phyloP scores from a whole-genome alignment of 2,113 vertebrate genomes.

The Rhadina sibilatrix region DNA sequence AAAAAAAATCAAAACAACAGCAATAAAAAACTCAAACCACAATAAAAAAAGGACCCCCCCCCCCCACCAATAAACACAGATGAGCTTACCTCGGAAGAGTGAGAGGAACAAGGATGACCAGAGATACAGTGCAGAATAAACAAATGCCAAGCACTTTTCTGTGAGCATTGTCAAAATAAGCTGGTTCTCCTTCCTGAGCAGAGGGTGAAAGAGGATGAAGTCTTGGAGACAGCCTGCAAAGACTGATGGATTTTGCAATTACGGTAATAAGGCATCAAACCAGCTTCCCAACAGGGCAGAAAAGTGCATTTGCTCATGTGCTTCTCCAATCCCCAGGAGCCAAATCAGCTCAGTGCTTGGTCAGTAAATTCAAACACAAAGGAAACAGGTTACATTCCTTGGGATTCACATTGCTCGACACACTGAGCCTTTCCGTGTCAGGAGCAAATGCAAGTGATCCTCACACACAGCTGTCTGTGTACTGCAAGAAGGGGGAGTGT shows the following conservation, averaged over 20 bases:
- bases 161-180: conserved; percentile 11
- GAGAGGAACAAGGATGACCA: conserved; percentile 42
- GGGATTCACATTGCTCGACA: not conserved
- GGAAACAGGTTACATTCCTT: not conserved
- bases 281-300: not conserved
- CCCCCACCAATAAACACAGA: not conserved
- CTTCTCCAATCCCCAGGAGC: not conserved
- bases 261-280: conserved; percentile 26
- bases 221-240: not conserved
- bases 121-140: conserved; percentile 34
- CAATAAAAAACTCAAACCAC: not conserved
- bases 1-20: not conserved
- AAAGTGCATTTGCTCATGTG: not conserved
- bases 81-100: conserved; percentile 38
- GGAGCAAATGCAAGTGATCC: not conserved
- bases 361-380: not conserved
- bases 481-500: not conserved
- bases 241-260: conserved; percentile 33
- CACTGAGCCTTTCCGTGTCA: not conserved
- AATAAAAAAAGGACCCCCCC: not conserved
- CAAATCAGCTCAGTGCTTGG: not conserved
- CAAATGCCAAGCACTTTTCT: conserved; percentile 7
- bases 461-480: not conserved
- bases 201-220: not conserved
- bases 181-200: not conserved